Evolutionary conservation across 2,113 vertebrate genomes (phyloP).

Genomic region (Hyla sarda): DNA sequence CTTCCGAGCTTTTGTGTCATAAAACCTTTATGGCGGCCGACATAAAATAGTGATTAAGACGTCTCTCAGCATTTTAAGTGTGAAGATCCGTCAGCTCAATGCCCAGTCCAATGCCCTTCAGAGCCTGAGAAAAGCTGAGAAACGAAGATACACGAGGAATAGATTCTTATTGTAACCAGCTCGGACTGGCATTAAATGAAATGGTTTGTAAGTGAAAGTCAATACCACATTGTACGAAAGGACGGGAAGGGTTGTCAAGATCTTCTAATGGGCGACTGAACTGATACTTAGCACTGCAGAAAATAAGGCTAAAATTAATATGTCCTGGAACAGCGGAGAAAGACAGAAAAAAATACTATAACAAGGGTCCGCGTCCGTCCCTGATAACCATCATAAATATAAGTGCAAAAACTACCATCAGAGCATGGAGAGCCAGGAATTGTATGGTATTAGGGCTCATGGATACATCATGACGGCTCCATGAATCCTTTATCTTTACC

Average conservation of each 20-base stretch:
- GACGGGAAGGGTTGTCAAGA: background rate
- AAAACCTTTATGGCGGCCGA: background rate
- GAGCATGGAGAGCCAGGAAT: too few species aligned
- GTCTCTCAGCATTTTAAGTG: background rate
- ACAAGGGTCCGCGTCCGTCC: background rate
- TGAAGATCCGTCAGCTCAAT: background rate
- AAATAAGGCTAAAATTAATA: background rate
- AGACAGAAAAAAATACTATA: background rate
- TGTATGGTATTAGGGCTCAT: background rate
- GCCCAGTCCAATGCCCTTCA: background rate
- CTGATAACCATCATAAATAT: background rate
- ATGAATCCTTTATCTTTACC: too few species aligned
- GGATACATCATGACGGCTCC: too few species aligned
- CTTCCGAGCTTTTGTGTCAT: background rate
- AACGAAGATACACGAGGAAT: background rate
- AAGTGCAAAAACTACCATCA: background rate
- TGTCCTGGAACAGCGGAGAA: background rate
- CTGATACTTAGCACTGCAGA: background rate
- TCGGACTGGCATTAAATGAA: background rate
- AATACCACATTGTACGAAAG: background rate
- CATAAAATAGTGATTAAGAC: conserved; percentile 18
- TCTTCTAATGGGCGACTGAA: background rate
- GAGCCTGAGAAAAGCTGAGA: background rate
- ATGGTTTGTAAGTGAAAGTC: background rate
- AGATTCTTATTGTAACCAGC: background rate